Evolutionary conservation across 2,113 vertebrate species (phyloP), one percentile per base, ranked within the genome.

Genomic region (Macquaria australasica): DNA sequence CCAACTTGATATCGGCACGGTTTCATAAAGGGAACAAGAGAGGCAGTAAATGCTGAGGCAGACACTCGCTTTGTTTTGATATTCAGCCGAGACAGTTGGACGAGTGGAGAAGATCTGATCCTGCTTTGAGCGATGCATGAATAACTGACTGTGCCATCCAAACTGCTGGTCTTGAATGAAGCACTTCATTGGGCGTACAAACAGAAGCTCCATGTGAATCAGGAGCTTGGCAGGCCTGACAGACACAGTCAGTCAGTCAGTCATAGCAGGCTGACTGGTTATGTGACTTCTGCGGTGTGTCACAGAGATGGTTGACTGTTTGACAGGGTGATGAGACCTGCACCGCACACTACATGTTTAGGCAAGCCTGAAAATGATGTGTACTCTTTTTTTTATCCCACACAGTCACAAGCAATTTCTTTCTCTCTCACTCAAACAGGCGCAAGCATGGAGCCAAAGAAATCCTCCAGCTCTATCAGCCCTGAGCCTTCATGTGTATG

Each of bases 241-340:
- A 74, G 85, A 82, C n/a, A 0, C 3, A 76, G 79, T 39, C 87
- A 56, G 71, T 81, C 85, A 78, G 71, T 81, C 85, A 78, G 68
- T 63, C 79, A 55, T 41, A 63, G 83, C 79, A 37, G 78, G 68
- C 85, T 12, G 87, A 86, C 88, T 81, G 81, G 86, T 88, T 91
- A 1, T 39, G 85, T 84, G 82, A 80, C 87, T 74, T 64, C 66
- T 37, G 68, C 21, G 4, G 74, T 85, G 91, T 89, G 91, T 89
- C 88, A 81, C 83, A 41, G 75, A 79, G 88, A 72, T 71, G 84
- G 86, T 83, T 90, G 92, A 51, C 76, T 82, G 80, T 81, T 70
- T 77, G 87, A 89, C 75, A n/a, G 77, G 77, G 71, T 9, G 85
- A 88, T 71, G 9, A 86, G 82, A 83, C 85, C 71, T 62, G 86